These are phyloP conservation scores for Euwallacea similis DNA, from an alignment of 1,140 invertebrate species.

Conservation along the genomic window DNA sequence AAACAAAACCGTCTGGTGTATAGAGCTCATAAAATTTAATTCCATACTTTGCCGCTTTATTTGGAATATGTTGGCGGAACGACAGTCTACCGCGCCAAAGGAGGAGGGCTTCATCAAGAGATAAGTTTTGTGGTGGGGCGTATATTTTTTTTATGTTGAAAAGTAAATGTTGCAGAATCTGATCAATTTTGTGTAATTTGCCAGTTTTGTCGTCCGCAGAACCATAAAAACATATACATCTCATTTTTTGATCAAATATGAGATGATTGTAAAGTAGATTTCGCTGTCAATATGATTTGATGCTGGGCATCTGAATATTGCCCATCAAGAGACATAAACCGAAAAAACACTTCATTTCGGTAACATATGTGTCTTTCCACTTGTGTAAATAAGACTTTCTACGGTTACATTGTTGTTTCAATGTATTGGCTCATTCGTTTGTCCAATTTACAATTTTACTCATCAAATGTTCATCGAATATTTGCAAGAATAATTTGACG, in stretches of 20 bases:
- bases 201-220: background rate
- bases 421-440: background rate
- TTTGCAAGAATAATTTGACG: background rate
- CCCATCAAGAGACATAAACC: constrained; percentile 18
- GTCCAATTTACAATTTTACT: background rate
- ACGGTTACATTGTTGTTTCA: background rate
- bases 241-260: constrained; percentile 7
- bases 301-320: constrained; percentile 1
- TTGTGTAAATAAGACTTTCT: background rate
- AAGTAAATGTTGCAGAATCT: constrained; percentile 6
- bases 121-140: constrained; percentile 43
- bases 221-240: constrained; percentile 22
- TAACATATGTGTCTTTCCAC: background rate
- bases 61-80: constrained; percentile 47
- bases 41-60: constrained; percentile 48
- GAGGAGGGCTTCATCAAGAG: constrained; percentile 47
- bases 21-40: constrained; percentile 47
- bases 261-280: constrained; percentile 16
- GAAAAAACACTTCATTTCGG: constrained; percentile 13
- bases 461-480: constrained; percentile 4
- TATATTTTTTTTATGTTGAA: constrained; percentile 37
- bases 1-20: constrained; percentile 12
- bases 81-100: constrained; percentile 45
- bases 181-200: constrained; percentile 19
- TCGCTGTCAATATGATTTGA: constrained; percentile 15